These are phyloP conservation scores for Aplochiton taeniatus DNA, from an alignment of 2,797 vertebrate genomes.

Conservation along the genomic window DNA sequence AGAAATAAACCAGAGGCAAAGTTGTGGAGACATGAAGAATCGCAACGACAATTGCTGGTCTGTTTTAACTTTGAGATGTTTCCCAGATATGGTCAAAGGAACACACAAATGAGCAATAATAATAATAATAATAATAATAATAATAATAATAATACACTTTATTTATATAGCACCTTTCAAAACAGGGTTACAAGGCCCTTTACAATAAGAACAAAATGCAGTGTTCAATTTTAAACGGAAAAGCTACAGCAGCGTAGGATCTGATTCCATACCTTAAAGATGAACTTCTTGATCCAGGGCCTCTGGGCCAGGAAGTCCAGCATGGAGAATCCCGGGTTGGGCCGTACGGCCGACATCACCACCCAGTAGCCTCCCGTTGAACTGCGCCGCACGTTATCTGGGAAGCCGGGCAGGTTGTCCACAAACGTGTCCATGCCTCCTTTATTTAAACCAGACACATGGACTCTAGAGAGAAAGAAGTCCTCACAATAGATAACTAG, in stretches of 20 bases:
- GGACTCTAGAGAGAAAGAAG: slow-evolving; percentile 78
- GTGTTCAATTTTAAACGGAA: too few relatives aligned
- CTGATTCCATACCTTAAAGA: slow-evolving; percentile 88
- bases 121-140: too few relatives aligned
- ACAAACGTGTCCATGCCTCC: slow-evolving; percentile 94
- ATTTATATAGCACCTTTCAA: too few relatives aligned
- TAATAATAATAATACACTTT: too few relatives aligned
- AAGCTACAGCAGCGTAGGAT: too few relatives aligned
- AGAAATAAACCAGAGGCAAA: neutral
- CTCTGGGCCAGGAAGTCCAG: slow-evolving; percentile 93
- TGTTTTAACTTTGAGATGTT: too few relatives aligned
- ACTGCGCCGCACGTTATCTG: slow-evolving; percentile 92
- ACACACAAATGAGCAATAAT: too few relatives aligned
- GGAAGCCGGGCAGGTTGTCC: slow-evolving; percentile 94
- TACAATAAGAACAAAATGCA: too few relatives aligned
- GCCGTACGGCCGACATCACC: slow-evolving; percentile 83
- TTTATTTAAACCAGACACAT: slow-evolving; percentile 93
- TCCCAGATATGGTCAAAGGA: too few relatives aligned
- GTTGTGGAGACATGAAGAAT: slow-evolving; percentile 1
- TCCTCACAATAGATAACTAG: neutral
- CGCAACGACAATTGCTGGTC: too few relatives aligned
- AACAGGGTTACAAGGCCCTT: too few relatives aligned
- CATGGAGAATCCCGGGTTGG: slow-evolving; percentile 93
- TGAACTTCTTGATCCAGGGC: slow-evolving; percentile 90
- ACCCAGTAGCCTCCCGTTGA: slow-evolving; percentile 96